Conservation (phyloP, 2,113 vertebrate genomes). For the Loxodonta africana region DNA sequence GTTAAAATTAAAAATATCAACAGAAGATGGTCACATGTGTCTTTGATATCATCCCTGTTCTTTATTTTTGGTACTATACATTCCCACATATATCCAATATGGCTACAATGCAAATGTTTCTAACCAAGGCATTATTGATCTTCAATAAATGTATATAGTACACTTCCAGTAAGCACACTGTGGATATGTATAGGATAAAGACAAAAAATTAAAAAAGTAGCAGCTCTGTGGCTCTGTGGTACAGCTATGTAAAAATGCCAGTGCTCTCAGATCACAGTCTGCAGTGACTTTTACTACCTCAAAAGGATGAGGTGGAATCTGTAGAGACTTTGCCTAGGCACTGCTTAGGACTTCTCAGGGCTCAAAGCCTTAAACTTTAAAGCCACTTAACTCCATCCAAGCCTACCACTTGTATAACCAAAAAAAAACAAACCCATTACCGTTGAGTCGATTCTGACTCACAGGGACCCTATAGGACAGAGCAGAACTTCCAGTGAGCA, state of each 20-base stretch:
- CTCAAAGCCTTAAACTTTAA: not conserved
- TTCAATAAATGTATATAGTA: not conserved
- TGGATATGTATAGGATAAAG: not conserved
- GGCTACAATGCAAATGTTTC: not conserved
- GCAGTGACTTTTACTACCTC: not conserved
- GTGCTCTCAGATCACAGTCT: not conserved
- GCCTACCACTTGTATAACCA: not conserved
- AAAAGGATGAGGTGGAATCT: not conserved
- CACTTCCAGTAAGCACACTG: not conserved
- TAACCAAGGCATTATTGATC: not conserved
- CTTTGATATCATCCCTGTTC: not conserved
- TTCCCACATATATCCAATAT: not conserved
- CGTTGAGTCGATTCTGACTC: too few relatives aligned
- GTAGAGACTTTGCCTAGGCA: not conserved
- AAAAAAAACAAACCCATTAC: too few relatives aligned
- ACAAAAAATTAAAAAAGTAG: not conserved
- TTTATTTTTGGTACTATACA: not conserved
- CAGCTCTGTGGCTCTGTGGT: not conserved
- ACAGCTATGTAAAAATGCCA: too few relatives aligned
- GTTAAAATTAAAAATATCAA: not conserved
- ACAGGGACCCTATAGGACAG: too few relatives aligned
- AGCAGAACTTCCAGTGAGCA: too few relatives aligned
- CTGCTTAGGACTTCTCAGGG: not conserved
- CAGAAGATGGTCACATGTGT: not conserved
- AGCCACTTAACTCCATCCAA: not conserved